A percentile compares a stretch with the other conserved stretches of the same genome.
Conservation (phyloP, 2,797 vertebrate genomes). For the Artibeus jamaicensis region DNA sequence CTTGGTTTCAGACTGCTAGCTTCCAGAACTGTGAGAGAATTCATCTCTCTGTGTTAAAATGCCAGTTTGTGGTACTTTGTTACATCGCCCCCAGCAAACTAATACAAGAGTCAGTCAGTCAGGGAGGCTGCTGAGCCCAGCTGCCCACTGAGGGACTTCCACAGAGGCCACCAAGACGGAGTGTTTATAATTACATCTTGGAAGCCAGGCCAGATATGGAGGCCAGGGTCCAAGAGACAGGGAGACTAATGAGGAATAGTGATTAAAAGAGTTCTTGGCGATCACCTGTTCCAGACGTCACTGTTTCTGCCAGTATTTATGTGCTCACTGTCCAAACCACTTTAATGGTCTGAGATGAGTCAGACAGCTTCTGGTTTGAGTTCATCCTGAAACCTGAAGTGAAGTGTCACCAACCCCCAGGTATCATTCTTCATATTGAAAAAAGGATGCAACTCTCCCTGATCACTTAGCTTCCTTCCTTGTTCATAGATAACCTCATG, state of each 20-base stretch:
- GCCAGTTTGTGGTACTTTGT: neutral
- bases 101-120: neutral
- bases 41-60: neutral
- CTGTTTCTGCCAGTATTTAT: neutral
- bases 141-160: neutral
- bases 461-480: neutral
- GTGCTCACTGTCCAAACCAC: neutral
- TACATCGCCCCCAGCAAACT: neutral
- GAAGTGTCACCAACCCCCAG: neutral
- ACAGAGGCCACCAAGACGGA: neutral
- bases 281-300: neutral
- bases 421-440: neutral
- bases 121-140: neutral
- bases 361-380: neutral
- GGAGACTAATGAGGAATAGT: neutral
- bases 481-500: neutral
- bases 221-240: neutral
- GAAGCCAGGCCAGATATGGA: neutral
- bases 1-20: neutral
- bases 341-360: neutral
- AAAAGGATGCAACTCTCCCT: neutral
- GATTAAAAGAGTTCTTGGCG: neutral
- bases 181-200: neutral
- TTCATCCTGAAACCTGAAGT: neutral
- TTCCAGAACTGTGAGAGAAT: neutral